These are phyloP conservation scores for Lamprotornis superbus DNA, from an alignment of 2,113 vertebrate species.

Conservation along the genomic window DNA sequence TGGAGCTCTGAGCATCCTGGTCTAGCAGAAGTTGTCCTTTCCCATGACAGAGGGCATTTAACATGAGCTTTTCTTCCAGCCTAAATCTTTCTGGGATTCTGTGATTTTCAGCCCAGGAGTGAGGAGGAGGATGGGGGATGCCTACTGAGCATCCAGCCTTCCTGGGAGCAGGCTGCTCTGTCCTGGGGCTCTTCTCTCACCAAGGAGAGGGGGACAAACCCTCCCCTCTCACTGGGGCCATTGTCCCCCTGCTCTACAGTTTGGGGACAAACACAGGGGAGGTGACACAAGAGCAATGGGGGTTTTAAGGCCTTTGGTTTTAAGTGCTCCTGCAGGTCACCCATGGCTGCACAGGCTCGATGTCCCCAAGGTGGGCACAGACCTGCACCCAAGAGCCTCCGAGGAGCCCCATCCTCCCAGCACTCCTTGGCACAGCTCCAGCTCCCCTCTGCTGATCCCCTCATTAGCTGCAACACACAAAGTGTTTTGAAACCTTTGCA, in stretches of 20 bases:
- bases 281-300: too few relatives aligned
- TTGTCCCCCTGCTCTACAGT: too few relatives aligned
- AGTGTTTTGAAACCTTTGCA: constrained; percentile 41
- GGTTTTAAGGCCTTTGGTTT: not conserved
- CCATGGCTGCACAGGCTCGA: accelerated
- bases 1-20: not conserved
- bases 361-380: not conserved
- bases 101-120: not conserved
- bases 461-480: constrained; percentile 27
- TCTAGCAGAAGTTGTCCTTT: not conserved
- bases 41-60: too few relatives aligned
- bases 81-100: not conserved
- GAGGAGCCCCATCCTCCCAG: accelerated
- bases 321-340: not conserved
- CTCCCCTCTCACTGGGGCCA: too few relatives aligned
- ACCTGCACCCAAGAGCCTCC: accelerated
- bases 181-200: not conserved
- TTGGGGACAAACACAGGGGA: not conserved
- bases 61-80: not conserved
- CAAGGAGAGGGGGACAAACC: not conserved
- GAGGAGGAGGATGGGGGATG: not conserved
- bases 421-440: not conserved
- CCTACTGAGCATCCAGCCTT: not conserved
- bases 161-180: not conserved
- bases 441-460: not conserved